Evolutionary conservation across 2,888 invertebrate genomes (phyloP).

Genomic region (Gisinianus flammeolus): DNA sequence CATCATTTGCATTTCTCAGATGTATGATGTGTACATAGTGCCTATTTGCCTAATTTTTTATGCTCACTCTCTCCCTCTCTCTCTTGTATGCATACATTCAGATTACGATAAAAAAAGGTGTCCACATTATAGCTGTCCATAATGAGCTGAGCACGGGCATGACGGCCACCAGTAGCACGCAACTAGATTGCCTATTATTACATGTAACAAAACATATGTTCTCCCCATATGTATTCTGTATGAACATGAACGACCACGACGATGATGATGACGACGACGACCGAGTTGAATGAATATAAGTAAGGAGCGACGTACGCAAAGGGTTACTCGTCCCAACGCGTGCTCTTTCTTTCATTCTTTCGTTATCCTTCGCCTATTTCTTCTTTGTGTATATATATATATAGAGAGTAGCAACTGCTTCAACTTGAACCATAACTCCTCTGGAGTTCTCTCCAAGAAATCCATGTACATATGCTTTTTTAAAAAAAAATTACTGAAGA

Average conservation of each 20-base stretch:
- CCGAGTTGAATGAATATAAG: not conserved
- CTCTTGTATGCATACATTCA: not conserved
- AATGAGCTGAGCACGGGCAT: slow-evolving; percentile 13
- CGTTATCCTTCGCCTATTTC: too few relatives aligned
- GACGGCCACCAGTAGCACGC: slow-evolving; percentile 30
- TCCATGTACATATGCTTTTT: too few relatives aligned
- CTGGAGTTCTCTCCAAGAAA: too few relatives aligned
- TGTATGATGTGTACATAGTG: not conserved
- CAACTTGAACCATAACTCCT: too few relatives aligned
- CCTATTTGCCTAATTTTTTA: slow-evolving; percentile 49
- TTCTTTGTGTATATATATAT: too few relatives aligned
- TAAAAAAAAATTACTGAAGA: too few relatives aligned
- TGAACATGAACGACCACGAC: not conserved
- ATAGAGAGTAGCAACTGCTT: too few relatives aligned
- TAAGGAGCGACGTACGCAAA: slow-evolving; percentile 1
- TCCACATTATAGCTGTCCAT: slow-evolving; percentile 46
- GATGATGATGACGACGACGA: not conserved
- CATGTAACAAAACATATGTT: slow-evolving; percentile 5
- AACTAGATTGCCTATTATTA: slow-evolving; percentile 13
- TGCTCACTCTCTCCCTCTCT: slow-evolving; percentile 24
- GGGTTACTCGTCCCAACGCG: slow-evolving; percentile 29
- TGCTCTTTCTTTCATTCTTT: slow-evolving; percentile 31
- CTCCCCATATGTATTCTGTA: too few relatives aligned
- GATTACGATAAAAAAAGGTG: slow-evolving; percentile 44
- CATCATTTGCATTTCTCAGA: not conserved